Conservation (phyloP, 2,797 vertebrate species). For the Pipistrellus pygmaeus region DNA sequence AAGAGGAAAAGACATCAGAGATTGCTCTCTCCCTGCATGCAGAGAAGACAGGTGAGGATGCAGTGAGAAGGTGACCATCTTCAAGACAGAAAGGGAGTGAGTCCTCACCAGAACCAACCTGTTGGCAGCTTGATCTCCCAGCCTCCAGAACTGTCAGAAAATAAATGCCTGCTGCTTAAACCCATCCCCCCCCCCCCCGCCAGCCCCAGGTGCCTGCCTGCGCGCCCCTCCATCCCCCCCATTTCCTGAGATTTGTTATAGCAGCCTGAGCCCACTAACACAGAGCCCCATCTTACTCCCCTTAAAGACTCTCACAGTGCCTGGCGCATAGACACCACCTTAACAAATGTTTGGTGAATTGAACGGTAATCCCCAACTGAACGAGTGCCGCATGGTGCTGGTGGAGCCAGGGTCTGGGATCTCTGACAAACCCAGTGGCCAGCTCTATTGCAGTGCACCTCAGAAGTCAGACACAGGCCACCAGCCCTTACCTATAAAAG, state of each 20-base stretch:
- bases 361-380: not conserved
- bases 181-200: fast-evolving
- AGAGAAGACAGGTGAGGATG: not conserved
- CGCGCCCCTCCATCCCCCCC: fast-evolving
- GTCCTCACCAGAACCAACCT: not conserved
- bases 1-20: not conserved
- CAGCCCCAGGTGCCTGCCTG: too few relatives aligned
- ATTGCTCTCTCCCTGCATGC: not conserved
- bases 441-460: fast-evolving
- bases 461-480: not conserved
- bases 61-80: not conserved
- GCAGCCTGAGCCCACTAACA: not conserved
- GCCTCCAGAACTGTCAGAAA: not conserved
- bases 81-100: not conserved
- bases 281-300: not conserved
- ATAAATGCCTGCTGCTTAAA: not conserved
- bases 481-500: not conserved
- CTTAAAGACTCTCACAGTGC: not conserved
- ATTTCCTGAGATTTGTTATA: not conserved
- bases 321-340: too few relatives aligned
- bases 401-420: not conserved
- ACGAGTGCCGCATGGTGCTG: not conserved
- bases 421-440: not conserved
- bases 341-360: not conserved
- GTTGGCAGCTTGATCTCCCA: not conserved